These are phyloP conservation scores for Plagodis dolabraria DNA, from an alignment of 2,888 invertebrate genomes.

Conservation along the genomic window DNA sequence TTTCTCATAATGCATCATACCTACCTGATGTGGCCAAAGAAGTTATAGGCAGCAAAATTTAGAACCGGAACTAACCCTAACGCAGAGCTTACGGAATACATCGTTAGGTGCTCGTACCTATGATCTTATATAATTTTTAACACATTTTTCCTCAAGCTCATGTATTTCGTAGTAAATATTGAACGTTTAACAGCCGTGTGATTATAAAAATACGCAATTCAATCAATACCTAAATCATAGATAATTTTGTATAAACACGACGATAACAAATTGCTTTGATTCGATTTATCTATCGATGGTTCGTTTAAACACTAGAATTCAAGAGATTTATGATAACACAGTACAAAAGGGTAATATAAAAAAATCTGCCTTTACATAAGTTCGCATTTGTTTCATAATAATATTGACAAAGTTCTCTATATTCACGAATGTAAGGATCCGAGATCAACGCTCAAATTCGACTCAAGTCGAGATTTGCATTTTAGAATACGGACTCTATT, in stretches of 20 bases:
- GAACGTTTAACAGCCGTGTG: slow-evolving; percentile 10
- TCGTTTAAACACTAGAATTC: slow-evolving; percentile 33
- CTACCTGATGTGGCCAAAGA: too few species aligned
- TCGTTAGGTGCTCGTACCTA: too few species aligned
- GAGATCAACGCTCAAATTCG: too few species aligned
- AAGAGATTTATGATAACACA: slow-evolving; percentile 22
- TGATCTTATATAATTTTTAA: not conserved
- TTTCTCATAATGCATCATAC: too few species aligned
- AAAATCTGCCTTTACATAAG: slow-evolving; percentile 17
- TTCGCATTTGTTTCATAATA: slow-evolving; percentile 3
- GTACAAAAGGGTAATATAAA: slow-evolving; percentile 2
- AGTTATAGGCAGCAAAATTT: too few species aligned
- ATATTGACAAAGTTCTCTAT: slow-evolving; percentile 13
- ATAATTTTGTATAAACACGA: slow-evolving; percentile 5
- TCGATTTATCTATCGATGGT: slow-evolving; percentile 17
- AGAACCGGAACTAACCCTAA: too few species aligned
- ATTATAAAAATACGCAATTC: slow-evolving; percentile 1
- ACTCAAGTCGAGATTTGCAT: too few species aligned
- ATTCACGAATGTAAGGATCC: not conserved
- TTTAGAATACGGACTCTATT: too few species aligned
- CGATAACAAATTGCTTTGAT: slow-evolving; percentile 19
- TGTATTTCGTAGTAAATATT: slow-evolving; percentile 3
- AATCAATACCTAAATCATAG: slow-evolving; percentile 1
- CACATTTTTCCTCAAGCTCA: slow-evolving; percentile 13
- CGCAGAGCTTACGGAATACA: too few species aligned